Conservation (phyloP, 2,113 vertebrate genomes). For the Gulo gulo region DNA sequence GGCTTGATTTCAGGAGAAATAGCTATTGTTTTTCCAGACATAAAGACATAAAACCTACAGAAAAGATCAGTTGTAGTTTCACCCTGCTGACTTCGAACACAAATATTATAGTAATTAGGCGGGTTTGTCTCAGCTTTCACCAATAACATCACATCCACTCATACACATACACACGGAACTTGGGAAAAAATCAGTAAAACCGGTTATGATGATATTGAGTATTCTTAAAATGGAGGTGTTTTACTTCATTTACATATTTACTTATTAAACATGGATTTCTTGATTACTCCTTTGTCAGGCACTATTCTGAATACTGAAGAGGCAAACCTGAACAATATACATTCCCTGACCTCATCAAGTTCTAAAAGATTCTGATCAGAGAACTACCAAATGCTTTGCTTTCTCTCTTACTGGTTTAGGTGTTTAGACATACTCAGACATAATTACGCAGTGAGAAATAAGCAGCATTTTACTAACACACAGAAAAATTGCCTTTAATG, state of each 20-base stretch:
- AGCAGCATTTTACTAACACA: neutral
- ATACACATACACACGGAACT: neutral
- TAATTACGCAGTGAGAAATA: neutral
- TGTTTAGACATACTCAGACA: neutral
- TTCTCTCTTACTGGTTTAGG: neutral
- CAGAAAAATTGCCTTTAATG: neutral
- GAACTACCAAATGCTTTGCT: neutral
- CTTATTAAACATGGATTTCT: neutral
- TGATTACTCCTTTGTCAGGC: neutral
- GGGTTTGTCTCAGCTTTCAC: neutral
- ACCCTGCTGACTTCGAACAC: neutral
- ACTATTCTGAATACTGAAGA: neutral
- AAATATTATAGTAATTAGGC: neutral
- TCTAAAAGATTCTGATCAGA: neutral
- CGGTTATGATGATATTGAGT: neutral
- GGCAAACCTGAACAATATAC: neutral
- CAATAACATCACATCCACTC: neutral
- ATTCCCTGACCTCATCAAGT: neutral
- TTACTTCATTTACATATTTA: neutral
- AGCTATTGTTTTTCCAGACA: neutral
- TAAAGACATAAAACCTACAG: neutral
- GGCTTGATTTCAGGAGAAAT: constrained; percentile 47
- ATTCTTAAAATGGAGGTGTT: neutral
- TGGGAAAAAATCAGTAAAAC: neutral
- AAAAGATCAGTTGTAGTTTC: neutral